Percentiles rank a stretch among this genome's conserved stretches.
Evolutionary conservation across 2,113 vertebrate genomes (phyloP).

Genomic region (Canis aureus): DNA sequence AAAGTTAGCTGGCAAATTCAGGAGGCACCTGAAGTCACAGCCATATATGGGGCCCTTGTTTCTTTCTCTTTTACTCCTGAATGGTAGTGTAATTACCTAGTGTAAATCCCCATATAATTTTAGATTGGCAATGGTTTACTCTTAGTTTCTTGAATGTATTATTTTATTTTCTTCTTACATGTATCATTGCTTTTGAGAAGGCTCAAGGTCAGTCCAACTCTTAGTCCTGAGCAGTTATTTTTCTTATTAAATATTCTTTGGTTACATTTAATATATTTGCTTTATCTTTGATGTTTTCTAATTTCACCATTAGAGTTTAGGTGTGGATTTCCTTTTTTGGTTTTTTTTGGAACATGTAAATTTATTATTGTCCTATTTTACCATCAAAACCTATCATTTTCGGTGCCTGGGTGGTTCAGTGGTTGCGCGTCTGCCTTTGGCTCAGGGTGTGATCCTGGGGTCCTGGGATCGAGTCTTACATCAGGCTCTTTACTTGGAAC

Average conservation of each 20-base stretch:
- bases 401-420: too few species aligned
- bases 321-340: not conserved
- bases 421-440: too few species aligned
- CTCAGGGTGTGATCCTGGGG: too few species aligned
- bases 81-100: not conserved
- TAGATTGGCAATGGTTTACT: not conserved
- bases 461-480: too few species aligned
- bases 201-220: not conserved
- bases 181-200: not conserved
- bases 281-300: not conserved
- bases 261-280: not conserved
- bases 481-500: too few species aligned
- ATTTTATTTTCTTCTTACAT: not conserved
- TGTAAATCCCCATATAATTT: not conserved
- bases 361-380: not conserved
- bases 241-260: not conserved
- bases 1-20: not conserved
- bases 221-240: not conserved
- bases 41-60: not conserved
- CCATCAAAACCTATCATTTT: not conserved
- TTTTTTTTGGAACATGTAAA: not conserved
- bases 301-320: not conserved
- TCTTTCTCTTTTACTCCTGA: not conserved
- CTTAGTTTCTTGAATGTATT: not conserved
- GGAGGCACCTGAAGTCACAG: not conserved